phyloP scores from a whole-genome alignment of 2,113 vertebrate species.

The Zapus hudsonius region DNA sequence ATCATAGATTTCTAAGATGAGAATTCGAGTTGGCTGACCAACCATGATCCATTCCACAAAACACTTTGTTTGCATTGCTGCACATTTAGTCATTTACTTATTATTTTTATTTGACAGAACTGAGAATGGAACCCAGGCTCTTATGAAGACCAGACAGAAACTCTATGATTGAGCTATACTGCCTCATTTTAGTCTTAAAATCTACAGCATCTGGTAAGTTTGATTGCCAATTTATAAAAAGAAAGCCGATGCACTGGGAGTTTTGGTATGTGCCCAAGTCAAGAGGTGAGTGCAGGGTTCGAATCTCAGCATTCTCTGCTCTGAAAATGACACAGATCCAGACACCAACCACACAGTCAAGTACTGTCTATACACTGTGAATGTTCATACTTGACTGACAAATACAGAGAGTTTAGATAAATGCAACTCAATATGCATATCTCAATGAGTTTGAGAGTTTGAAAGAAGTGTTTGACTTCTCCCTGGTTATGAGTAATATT shows the following conservation, averaged over 20 bases:
- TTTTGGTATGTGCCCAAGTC: not conserved
- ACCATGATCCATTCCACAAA: not conserved
- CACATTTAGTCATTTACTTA: not conserved
- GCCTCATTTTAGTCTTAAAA: not conserved
- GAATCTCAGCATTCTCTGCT: not conserved
- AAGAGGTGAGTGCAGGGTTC: not conserved
- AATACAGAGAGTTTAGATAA: not conserved
- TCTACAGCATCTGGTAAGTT: not conserved
- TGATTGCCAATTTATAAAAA: not conserved
- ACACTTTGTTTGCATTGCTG: not conserved
- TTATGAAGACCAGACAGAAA: not conserved
- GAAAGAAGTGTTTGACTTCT: not conserved
- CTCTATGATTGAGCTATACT: not conserved
- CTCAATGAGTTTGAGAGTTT: not conserved
- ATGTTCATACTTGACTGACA: not conserved
- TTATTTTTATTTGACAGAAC: not conserved
- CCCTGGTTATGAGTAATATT: not conserved
- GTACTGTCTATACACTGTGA: not conserved
- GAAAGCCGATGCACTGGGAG: not conserved
- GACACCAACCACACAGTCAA: not conserved
- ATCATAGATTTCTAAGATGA: not conserved
- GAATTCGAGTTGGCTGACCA: no score
- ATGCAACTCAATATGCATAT: not conserved
- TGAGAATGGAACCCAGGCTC: not conserved
- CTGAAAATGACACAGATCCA: fast-evolving